Conservation (phyloP, 2,797 vertebrate species). For the Ataeniobius toweri region DNA sequence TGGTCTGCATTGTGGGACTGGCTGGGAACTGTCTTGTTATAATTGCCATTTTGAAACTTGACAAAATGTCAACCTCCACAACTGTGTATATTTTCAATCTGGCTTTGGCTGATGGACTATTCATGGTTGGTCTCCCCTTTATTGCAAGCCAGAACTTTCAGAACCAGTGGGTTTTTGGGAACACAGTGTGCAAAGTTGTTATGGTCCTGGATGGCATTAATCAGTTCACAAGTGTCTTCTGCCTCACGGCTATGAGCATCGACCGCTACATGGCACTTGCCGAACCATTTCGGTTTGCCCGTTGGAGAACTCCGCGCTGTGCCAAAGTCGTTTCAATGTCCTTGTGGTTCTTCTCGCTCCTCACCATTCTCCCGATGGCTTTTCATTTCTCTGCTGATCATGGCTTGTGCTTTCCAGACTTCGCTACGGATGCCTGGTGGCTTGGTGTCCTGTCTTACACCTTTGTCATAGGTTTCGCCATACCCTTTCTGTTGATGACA, state of each 20-base stretch:
- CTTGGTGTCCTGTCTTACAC: slow-evolving; percentile 77
- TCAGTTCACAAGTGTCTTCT: slow-evolving; percentile 85
- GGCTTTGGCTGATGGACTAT: slow-evolving; percentile 81
- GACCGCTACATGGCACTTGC: slow-evolving; percentile 81
- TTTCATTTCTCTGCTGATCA: slow-evolving; percentile 68
- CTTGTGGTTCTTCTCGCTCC: slow-evolving; percentile 80
- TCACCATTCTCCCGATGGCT: slow-evolving; percentile 81
- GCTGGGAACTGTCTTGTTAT: slow-evolving; percentile 78
- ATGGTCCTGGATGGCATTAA: slow-evolving; percentile 84
- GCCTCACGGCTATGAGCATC: slow-evolving; percentile 81
- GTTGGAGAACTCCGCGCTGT: slow-evolving; percentile 71
- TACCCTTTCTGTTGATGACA: slow-evolving; percentile 77
- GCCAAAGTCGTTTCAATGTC: slow-evolving; percentile 72
- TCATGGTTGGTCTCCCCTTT: slow-evolving; percentile 83
- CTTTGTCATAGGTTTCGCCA: slow-evolving; percentile 78
- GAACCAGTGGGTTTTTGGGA: slow-evolving; percentile 77
- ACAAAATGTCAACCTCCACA: slow-evolving; percentile 78
- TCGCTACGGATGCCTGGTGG: slow-evolving; percentile 64
- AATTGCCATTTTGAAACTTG: slow-evolving; percentile 74
- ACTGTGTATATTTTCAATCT: slow-evolving; percentile 83
- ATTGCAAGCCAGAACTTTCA: slow-evolving; percentile 79
- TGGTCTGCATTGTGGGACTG: slow-evolving; percentile 76
- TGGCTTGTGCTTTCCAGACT: slow-evolving; percentile 69
- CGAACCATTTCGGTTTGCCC: slow-evolving; percentile 68
- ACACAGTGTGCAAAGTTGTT: slow-evolving; percentile 74